Base-by-base conservation (phyloP, 2,888 invertebrate species). In the Hydraecia micacea region DNA sequence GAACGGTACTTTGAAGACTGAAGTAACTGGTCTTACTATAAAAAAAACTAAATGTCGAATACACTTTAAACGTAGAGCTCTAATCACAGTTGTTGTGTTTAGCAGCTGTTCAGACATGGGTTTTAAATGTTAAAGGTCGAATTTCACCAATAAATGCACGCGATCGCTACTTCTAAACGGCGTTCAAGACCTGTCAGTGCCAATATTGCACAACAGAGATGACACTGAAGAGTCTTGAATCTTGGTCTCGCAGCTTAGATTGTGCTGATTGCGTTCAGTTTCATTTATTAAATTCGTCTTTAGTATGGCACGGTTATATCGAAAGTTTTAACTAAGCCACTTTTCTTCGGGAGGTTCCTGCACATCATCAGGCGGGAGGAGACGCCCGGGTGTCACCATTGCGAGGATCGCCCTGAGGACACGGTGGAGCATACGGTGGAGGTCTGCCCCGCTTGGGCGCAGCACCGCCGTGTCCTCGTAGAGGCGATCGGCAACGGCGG, bases 1-100 rank as follows among this genome's bases (percentile, higher is more conserved):
- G 18, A 77, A 83, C 28, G 66, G 32, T 62, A 77, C 36, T 55
- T 67, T 28, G 42, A n/a, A n/a, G n/a, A n/a, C n/a, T n/a, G n/a
- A 28, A n/a, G 58, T 4, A 68, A 32, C 6, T 6, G 52, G 7
- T 1, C 11, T 32, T 21, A 39, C 36, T 66, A 28, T 9, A 25
- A 42, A 73, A 73, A 36, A 46, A 55, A 18, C 42, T 11, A 8
- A 39, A 65, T 66, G 36, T 55, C 6, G 25, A 55, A 36, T 18
- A 21, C 18, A 62, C 4, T 62, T 62, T 32, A 3, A 62, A 62
- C 32, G 32, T 62, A 18, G 18, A 32, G 18, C 62, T 62, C 8
- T 32, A 32, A 32, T 18, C 18, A 62, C 4, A 32, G 4, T 32
- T 62, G 32, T 62, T 32, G 32, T 18, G 18, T 62, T 32, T 32